phyloP scores from a whole-genome alignment of 2,888 invertebrate species.

The Dynastes grantii region DNA sequence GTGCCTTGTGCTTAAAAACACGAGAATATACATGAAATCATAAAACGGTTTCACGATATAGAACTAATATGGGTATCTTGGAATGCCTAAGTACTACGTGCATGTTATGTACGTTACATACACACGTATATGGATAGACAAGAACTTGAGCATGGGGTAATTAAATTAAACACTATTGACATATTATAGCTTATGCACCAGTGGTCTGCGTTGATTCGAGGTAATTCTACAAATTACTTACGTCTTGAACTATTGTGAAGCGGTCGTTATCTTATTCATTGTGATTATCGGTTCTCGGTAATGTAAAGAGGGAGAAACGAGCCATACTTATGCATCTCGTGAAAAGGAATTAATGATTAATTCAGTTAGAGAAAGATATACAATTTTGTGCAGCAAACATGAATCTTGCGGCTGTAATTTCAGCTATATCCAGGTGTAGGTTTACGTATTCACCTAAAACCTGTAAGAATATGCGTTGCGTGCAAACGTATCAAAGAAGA shows the following conservation, averaged over 20 bases:
- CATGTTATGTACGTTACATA: too few species aligned
- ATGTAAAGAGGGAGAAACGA: constrained; percentile 9
- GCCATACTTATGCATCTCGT: constrained; percentile 3
- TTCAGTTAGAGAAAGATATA: constrained; percentile 28
- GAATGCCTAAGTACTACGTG: too few species aligned
- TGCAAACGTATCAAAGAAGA: not conserved
- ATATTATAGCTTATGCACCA: constrained; percentile 46
- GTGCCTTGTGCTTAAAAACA: too few species aligned
- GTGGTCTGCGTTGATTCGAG: constrained; percentile 39
- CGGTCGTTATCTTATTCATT: constrained; percentile 16
- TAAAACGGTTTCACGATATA: too few species aligned
- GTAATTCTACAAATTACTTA: constrained; percentile 41
- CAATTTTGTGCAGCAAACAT: constrained; percentile 27
- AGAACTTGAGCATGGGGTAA: constrained; percentile 4
- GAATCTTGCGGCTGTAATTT: constrained; percentile 26
- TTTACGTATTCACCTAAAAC: constrained; percentile 15
- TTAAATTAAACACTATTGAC: constrained; percentile 48
- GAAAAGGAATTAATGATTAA: constrained; percentile 29
- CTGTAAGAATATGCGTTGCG: constrained; percentile 2
- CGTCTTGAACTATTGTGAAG: constrained; percentile 27
- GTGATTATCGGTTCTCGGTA: constrained; percentile 35
- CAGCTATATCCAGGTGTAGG: constrained; percentile 18
- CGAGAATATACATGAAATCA: too few species aligned
- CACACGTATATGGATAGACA: too few species aligned
- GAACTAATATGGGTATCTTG: too few species aligned